A percentile compares a stretch with the other conserved stretches of the same genome.
These are phyloP conservation scores for Clusia tigrina DNA, from an alignment of 2,888 invertebrate species.

Conservation along the genomic window DNA sequence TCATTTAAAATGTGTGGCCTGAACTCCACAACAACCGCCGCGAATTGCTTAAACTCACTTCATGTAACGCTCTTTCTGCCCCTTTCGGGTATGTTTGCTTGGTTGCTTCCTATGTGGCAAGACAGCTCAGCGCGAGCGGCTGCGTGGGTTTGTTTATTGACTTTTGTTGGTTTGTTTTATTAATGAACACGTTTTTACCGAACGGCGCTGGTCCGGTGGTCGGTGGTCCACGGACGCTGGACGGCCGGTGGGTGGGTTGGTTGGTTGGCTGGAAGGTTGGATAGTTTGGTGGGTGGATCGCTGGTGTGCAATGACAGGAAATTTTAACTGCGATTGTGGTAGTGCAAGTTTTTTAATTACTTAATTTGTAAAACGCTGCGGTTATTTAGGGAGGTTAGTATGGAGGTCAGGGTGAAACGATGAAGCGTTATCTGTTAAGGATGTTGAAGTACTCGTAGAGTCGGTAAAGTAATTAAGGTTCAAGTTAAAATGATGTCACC, in stretches of 20 bases:
- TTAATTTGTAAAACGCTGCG: slow-evolving; percentile 1
- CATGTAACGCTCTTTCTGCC: not conserved
- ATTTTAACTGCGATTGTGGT: no score
- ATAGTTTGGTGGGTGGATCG: not conserved
- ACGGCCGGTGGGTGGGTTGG: not conserved
- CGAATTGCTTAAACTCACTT: not conserved
- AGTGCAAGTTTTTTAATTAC: not conserved
- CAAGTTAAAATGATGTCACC: no score
- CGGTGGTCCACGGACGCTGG: no score
- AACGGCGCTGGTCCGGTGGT: no score
- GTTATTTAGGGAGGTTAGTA: no score
- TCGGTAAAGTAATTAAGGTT: no score
- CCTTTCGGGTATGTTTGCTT: slow-evolving; percentile 21
- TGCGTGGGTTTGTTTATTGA: slow-evolving; percentile 44
- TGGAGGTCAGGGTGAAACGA: no score
- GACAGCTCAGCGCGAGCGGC: slow-evolving; percentile 21
- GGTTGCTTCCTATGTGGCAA: not conserved
- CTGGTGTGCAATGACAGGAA: not conserved
- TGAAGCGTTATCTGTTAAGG: no score
- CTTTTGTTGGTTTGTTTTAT: slow-evolving; percentile 48
- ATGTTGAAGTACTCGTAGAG: no score
- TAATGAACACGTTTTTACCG: slow-evolving; percentile 50
- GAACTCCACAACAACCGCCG: not conserved
- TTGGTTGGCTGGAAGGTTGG: not conserved
- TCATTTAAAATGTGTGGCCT: not conserved